Evolutionary conservation across 2,113 vertebrate genomes (phyloP).

Genomic region (Microcebus lehilahytsara): DNA sequence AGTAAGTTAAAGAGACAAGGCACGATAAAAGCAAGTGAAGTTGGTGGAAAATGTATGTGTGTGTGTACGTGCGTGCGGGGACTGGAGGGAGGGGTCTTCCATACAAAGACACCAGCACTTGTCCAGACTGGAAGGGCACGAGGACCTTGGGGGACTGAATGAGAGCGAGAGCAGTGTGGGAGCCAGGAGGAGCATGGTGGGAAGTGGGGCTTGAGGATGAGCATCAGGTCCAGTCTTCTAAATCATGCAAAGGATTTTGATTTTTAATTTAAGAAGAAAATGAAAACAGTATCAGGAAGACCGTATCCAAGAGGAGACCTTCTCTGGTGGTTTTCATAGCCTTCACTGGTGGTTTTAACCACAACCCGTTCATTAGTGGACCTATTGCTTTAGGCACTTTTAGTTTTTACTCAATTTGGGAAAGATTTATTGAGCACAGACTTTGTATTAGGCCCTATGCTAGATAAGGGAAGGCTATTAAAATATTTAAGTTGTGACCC

Average conservation of each 20-base stretch:
- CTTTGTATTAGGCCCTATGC: background rate
- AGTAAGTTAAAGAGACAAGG: background rate
- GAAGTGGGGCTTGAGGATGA: background rate
- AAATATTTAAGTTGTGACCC: background rate
- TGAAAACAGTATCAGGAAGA: background rate
- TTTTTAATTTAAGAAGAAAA: conserved; percentile 27
- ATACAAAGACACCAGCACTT: background rate
- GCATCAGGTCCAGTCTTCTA: background rate
- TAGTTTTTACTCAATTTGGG: background rate
- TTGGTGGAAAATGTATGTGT: background rate
- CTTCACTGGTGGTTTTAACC: background rate
- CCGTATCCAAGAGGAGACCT: background rate
- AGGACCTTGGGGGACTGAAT: background rate
- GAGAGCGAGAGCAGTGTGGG: background rate
- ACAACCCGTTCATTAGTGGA: background rate
- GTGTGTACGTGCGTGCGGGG: background rate
- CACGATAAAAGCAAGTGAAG: background rate
- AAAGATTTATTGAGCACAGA: background rate
- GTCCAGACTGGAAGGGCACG: background rate
- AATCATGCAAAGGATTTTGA: background rate
- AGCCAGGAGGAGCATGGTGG: background rate
- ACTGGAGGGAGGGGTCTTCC: background rate
- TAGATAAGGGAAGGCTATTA: background rate
- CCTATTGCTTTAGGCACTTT: background rate
- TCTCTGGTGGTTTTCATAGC: background rate